A percentile compares a stretch with the other conserved stretches of the same genome.
These are phyloP conservation scores for Mergus octosetaceus DNA, from an alignment of 2,797 vertebrate genomes.

Conservation along the genomic window DNA sequence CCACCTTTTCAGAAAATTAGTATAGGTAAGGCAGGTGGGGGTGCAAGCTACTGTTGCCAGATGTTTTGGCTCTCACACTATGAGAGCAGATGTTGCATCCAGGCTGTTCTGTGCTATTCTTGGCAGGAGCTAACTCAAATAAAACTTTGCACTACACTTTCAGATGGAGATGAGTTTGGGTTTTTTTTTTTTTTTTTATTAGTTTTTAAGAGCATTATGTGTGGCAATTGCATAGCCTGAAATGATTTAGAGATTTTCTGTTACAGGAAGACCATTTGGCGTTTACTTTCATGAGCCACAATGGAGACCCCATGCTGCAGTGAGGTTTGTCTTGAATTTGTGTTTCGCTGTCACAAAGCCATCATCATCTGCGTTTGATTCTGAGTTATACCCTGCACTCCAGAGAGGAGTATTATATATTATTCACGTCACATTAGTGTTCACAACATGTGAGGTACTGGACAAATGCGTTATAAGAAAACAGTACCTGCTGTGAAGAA, in stretches of 20 bases:
- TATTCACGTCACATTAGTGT: constrained; percentile 49
- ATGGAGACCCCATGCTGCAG: constrained; percentile 57
- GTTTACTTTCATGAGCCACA: constrained; percentile 57
- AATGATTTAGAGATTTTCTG: constrained; percentile 60
- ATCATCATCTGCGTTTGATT: constrained; percentile 21
- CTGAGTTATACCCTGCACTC: constrained; percentile 19
- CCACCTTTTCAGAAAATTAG: not conserved
- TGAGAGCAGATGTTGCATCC: constrained; percentile 43
- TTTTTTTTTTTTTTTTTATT: not conserved
- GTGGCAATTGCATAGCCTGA: constrained; percentile 29
- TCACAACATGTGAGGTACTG: constrained; percentile 51
- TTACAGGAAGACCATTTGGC: constrained; percentile 42
- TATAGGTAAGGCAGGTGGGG: not conserved
- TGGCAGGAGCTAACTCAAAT: constrained; percentile 43
- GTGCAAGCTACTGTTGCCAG: not conserved
- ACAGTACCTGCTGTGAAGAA: constrained; percentile 34
- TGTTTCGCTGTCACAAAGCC: constrained; percentile 41
- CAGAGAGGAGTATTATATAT: constrained; percentile 37
- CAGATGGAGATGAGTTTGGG: not conserved
- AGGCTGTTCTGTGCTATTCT: constrained; percentile 36
- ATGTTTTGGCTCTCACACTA: not conserved
- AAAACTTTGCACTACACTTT: constrained; percentile 10
- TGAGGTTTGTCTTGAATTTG: constrained; percentile 14
- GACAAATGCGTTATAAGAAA: constrained; percentile 46
- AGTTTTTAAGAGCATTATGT: constrained; percentile 15